Percentiles rank a stretch among this genome's conserved stretches.
phyloP scores from a whole-genome alignment of 1,140 invertebrate genomes.

The Berghia stephanieae region DNA sequence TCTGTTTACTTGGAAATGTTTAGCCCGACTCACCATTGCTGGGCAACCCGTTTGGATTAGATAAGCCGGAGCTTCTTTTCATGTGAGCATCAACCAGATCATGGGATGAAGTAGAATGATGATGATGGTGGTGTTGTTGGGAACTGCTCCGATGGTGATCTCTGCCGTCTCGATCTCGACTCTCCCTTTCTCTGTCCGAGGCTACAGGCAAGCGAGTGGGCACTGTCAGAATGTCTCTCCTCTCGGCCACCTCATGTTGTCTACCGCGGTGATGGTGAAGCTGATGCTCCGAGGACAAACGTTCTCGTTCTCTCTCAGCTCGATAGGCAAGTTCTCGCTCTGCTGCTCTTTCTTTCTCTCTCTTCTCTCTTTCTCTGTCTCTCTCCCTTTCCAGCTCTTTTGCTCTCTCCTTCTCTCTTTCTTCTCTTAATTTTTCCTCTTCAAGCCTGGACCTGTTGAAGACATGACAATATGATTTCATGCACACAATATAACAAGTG shows the following conservation, averaged over 20 bases:
- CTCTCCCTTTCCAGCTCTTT: conserved; percentile 41
- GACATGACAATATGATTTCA: neutral
- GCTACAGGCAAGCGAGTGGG: neutral
- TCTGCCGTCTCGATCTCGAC: neutral
- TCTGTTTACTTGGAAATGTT: no score
- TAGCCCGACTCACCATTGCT: no score
- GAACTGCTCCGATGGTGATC: neutral
- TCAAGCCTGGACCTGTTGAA: conserved; percentile 48
- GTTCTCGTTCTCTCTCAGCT: neutral
- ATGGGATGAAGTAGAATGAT: no score
- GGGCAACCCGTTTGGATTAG: no score
- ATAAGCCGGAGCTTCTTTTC: no score
- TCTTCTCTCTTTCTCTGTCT: conserved; percentile 49
- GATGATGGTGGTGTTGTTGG: no score
- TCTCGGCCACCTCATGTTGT: neutral
- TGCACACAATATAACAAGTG: neutral
- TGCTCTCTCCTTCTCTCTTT: conserved; percentile 46
- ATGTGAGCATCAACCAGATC: no score
- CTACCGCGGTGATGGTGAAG: no score
- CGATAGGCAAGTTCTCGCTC: conserved; percentile 38
- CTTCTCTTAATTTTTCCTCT: conserved; percentile 43
- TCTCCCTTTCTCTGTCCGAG: neutral
- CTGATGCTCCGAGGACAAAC: neutral
- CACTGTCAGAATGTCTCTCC: neutral
- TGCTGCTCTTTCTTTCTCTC: conserved; percentile 36